phyloP scores from a whole-genome alignment of 1,140 invertebrate genomes.

The Drosophila lacertosa region DNA sequence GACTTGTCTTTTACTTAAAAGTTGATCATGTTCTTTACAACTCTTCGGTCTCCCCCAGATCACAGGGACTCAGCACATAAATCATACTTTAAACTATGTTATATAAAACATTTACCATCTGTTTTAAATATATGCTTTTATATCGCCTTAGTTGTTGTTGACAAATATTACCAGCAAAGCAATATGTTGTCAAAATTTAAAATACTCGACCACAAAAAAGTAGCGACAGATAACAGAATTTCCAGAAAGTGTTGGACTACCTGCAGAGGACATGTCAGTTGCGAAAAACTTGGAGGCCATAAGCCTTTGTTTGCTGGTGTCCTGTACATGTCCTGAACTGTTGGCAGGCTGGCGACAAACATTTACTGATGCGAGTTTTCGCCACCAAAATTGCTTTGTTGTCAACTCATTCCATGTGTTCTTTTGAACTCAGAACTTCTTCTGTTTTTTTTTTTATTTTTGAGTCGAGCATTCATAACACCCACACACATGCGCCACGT shows the following conservation, averaged over 20 bases:
- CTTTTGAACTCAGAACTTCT: constrained; percentile 59
- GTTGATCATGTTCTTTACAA: too few species aligned
- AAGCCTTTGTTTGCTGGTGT: constrained; percentile 56
- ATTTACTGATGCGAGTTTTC: constrained; percentile 54
- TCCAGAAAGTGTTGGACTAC: background rate
- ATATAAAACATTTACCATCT: too few species aligned
- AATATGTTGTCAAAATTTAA: constrained; percentile 5
- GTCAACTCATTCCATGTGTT: constrained; percentile 39
- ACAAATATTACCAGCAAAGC: constrained; percentile 1
- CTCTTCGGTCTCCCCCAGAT: too few species aligned
- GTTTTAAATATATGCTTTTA: background rate
- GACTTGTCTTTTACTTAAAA: too few species aligned
- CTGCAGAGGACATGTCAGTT: constrained; percentile 19
- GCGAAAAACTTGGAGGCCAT: constrained; percentile 38
- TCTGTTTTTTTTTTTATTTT: constrained; percentile 24
- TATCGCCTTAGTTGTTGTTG: background rate
- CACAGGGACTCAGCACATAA: too few species aligned
- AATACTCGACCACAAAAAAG: constrained; percentile 7
- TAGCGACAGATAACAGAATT: constrained; percentile 2
- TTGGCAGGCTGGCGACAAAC: constrained; percentile 30
- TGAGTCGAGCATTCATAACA: background rate
- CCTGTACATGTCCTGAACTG: constrained; percentile 58
- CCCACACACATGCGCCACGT: background rate
- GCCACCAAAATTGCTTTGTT: constrained; percentile 33
- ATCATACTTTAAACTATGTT: too few species aligned